These are phyloP conservation scores for Pachypanchax playfairii DNA, from an alignment of 2,113 vertebrate species.

Conservation along the genomic window DNA sequence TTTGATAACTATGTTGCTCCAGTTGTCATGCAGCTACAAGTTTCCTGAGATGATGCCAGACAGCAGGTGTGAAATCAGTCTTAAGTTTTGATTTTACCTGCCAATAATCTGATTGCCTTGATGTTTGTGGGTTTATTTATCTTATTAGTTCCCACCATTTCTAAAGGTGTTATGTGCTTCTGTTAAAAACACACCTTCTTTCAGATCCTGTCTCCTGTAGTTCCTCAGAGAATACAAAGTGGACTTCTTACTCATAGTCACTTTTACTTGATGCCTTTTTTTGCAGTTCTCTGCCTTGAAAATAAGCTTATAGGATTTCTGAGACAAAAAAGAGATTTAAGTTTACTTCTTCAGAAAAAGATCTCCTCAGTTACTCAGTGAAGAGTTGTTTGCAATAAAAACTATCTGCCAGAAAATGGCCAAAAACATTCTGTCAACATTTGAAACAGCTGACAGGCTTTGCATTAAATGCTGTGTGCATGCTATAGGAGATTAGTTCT, in stretches of 20 bases:
- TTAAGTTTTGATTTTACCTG: no score
- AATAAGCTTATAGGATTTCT: conserved; percentile 34
- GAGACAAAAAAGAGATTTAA: conserved; percentile 23
- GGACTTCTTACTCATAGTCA: conserved; percentile 27
- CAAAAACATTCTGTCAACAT: neutral
- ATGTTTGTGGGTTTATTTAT: neutral
- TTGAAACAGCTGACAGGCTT: conserved; percentile 44
- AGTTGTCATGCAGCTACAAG: no score
- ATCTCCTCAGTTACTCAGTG: conserved; percentile 6
- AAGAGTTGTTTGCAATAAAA: conserved; percentile 25
- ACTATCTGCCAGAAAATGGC: conserved; percentile 45
- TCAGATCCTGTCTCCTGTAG: conserved; percentile 11
- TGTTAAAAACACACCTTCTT: conserved; percentile 4
- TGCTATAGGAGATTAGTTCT: conserved; percentile 27
- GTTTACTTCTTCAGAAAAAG: conserved; percentile 5
- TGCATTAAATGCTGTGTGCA: conserved; percentile 15
- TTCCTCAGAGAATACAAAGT: conserved; percentile 20
- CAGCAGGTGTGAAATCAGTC: no score
- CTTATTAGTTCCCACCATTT: neutral
- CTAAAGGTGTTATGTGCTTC: no score
- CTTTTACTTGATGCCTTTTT: neutral
- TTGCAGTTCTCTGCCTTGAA: conserved; percentile 26
- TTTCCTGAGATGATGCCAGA: no score
- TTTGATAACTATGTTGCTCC: no score
- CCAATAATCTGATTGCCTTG: neutral